Evolutionary conservation across 2,888 invertebrate genomes (phyloP), one percentile per base, ranked within the genome.

Genomic region (Coelopa pilipes): DNA sequence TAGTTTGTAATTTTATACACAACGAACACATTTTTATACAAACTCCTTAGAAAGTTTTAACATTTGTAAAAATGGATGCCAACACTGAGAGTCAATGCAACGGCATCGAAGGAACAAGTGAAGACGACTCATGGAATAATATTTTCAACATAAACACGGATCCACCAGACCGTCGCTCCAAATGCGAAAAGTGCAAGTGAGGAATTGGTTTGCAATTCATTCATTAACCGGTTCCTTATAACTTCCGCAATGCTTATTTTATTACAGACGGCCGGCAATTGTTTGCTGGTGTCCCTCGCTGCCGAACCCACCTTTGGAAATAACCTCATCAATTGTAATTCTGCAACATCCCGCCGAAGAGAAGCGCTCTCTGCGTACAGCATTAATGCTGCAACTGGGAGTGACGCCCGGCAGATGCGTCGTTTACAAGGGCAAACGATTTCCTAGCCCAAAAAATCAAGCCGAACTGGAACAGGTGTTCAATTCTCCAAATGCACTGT

Each of bases 291-390:
- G 97, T 87, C 89, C 91, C 53, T 94, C 93, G 60, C 88, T 97
- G 76, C 96, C 97, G 10, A 88, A 90, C 70, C 90, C 91, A 71
- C 92, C 91, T 62, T 83, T 97, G 46, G 86, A 87, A 72, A 93
- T 95, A 15, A 88, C 89, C 71, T 94, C 94, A 75, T 91, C 90
- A 80, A 89, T 97, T 65, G 91, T 96, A 78, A 90, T 97, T 74
- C 89, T 97, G 10, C 97, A 97, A 87, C 97, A 97, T 89, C 97
- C 97, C 15, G 96, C 96, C 76, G 97, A 97, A 90, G 95, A 96
- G 83, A 94, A 95, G 84, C 90, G 97, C 80, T 94, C 95, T 81
- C 89, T 97, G 62, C 91, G 96, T 70, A 98, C 97, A 47, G 96
- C 95, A 17, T 93, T 95, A 13, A 98, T 98, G 94, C 88, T 98